A percentile compares a stretch with the other conserved stretches of the same genome.
phyloP scores from a whole-genome alignment of 2,888 invertebrate species.

The Aphrophora alni region DNA sequence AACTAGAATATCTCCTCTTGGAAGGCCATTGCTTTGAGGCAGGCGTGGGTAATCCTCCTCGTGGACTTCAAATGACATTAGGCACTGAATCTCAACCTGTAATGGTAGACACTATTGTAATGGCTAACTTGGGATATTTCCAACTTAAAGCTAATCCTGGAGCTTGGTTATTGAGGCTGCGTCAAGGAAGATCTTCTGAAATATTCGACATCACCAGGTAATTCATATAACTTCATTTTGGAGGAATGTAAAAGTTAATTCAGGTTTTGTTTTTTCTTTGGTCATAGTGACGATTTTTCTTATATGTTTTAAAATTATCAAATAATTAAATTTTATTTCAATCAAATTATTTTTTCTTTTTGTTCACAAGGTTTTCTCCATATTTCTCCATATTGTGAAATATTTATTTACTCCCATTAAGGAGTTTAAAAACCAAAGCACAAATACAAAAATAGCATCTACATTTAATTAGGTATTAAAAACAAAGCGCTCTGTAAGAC shows the following conservation, averaged over 20 bases:
- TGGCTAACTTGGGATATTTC: constrained; percentile 99
- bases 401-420: no score
- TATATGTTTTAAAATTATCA: no score
- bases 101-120: constrained; percentile 97
- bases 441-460: no score
- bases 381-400: no score
- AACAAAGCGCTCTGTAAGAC: no score
- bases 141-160: constrained; percentile 98
- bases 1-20: constrained; percentile 90
- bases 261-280: constrained; percentile 45
- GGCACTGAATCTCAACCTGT: constrained; percentile 81
- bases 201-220: constrained; percentile 90
- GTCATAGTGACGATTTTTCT: neutral
- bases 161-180: constrained; percentile 86
- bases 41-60: constrained; percentile 87
- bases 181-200: constrained; percentile 93
- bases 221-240: no score
- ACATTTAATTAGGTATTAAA: no score
- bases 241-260: no score
- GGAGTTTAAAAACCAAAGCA: no score
- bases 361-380: no score
- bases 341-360: no score
- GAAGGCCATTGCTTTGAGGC: constrained; percentile 96
- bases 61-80: constrained; percentile 95
- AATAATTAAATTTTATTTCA: no score